Percentiles rank a stretch among this genome's conserved stretches.
Conservation (phyloP, 2,888 invertebrate species). For the Melieria picta region DNA sequence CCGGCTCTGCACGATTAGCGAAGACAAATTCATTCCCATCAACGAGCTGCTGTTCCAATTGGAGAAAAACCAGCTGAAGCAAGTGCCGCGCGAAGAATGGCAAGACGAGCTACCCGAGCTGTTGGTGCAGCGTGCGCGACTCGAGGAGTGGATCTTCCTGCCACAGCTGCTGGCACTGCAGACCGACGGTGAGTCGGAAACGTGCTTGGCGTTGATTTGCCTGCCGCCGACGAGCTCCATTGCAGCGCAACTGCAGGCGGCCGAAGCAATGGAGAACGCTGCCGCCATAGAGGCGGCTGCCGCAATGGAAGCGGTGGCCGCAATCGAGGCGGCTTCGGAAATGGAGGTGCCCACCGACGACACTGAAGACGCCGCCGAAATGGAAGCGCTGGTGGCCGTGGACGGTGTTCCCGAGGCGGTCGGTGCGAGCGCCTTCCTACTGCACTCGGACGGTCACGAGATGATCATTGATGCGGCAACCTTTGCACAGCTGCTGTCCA, state of each 20-base stretch:
- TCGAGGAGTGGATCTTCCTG: too few relatives aligned
- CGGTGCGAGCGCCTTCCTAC: slow-evolving; percentile 43
- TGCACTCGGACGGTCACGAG: slow-evolving; percentile 59
- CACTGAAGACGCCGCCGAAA: slow-evolving; percentile 17
- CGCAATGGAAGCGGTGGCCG: background rate
- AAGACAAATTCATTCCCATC: too few relatives aligned
- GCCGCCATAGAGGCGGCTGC: background rate
- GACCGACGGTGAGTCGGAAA: too few relatives aligned
- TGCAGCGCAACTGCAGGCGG: background rate
- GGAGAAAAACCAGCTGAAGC: too few relatives aligned
- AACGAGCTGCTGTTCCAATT: too few relatives aligned
- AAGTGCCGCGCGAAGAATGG: too few relatives aligned
- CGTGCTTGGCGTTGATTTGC: too few relatives aligned
- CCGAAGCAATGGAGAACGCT: background rate
- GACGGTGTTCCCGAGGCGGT: slow-evolving; percentile 25
- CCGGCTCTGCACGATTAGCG: slow-evolving; percentile 66
- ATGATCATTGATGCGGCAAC: slow-evolving; percentile 58
- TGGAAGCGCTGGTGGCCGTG: slow-evolving; percentile 22
- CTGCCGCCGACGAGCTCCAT: too few relatives aligned
- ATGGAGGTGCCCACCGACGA: background rate
- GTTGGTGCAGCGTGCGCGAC: too few relatives aligned
- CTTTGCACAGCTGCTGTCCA: slow-evolving; percentile 43
- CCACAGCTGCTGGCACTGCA: too few relatives aligned
- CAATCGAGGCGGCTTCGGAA: too few relatives aligned
- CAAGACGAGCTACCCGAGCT: too few relatives aligned